Evolutionary conservation across 1,140 invertebrate species (phyloP), one percentile per base, ranked within the genome.

Genomic region (Drosophila kepulauana): DNA sequence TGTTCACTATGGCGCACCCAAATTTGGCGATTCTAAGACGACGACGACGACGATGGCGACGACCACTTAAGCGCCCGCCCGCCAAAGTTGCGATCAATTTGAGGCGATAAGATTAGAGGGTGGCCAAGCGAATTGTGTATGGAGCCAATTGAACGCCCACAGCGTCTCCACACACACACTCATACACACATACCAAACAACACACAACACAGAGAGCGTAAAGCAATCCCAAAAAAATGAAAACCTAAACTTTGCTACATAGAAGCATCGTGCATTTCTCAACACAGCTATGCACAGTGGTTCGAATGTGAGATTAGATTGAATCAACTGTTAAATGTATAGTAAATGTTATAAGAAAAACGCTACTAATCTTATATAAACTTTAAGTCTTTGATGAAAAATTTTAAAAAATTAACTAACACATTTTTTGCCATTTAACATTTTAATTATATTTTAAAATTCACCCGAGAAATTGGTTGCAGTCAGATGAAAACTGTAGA

Each of bases 71-170:
- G 67, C 72, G 59, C 66, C 45, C 71, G 62, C 48, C 48, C 48
- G 30, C 30, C 35, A 30, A 35, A 54, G 68, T 28, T n/a, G 20
- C 59, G 81, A 82, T 82, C 68, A 79, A 76, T 79, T 79, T 72
- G 62, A 38, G 49, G 72, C 71, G 81, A 82, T 82, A 82, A 82
- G 81, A 82, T 82, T 82, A 79, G 80, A 82, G 76, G 81, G 81
- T 76, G 72, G 81, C 72, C 76, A 68, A 79, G 51, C 63, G 57
- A 73, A 73, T 62, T 67, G 70, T 77, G 57, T 73, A 67, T 67
- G 71, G 38, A 63, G 73, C 73, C 66, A 79, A 76, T 75, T 52
- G 52, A 82, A 78, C 75, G 65, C 75, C 75, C 67, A 61, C 67
- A 65, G 49, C 51, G 46, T 56, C 20, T 45, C 13, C 15, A 43